Percentiles rank a stretch among this genome's conserved stretches.
These are phyloP conservation scores for Trogon melanurus DNA, from an alignment of 2,113 vertebrate species.

Conservation along the genomic window DNA sequence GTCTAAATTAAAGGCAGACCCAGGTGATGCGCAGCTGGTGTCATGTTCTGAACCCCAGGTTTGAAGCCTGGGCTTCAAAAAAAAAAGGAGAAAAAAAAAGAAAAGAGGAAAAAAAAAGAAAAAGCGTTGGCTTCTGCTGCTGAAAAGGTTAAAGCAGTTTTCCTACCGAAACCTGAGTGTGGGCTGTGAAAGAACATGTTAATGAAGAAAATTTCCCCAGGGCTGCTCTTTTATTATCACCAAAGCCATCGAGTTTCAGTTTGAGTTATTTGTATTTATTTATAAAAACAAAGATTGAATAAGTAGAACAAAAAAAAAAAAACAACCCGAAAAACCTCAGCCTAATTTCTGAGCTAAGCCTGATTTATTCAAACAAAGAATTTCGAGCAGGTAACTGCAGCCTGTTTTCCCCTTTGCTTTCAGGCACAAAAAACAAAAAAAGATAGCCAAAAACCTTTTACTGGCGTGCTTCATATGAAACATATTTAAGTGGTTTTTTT, in stretches of 20 bases:
- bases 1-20: conserved; percentile 62
- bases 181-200: conserved; percentile 95
- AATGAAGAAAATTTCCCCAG: conserved; percentile 96
- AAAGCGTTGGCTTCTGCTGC: conserved; percentile 76
- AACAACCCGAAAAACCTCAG: conserved; percentile 53
- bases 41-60: conserved; percentile 9
- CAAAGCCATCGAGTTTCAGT: conserved; percentile 98
- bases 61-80: conserved; percentile 68
- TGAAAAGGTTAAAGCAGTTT: conserved; percentile 95
- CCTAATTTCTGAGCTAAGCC: conserved; percentile 71
- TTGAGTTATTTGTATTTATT: conserved; percentile 98
- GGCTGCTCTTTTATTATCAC: conserved; percentile 95
- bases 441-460: background rate
- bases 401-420: background rate
- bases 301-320: conserved; percentile 75
- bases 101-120: too few relatives aligned
- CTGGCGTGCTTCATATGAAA: background rate
- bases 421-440: background rate
- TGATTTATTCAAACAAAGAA: conserved; percentile 45
- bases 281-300: conserved; percentile 96
- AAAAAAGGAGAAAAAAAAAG: too few relatives aligned
- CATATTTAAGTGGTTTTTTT: background rate
- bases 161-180: conserved; percentile 95
- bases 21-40: conserved; percentile 39
- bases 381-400: background rate